Percentiles rank a stretch among this genome's conserved stretches.
These are phyloP conservation scores for Electrona antarctica DNA, from an alignment of 2,113 vertebrate species.

Conservation along the genomic window DNA sequence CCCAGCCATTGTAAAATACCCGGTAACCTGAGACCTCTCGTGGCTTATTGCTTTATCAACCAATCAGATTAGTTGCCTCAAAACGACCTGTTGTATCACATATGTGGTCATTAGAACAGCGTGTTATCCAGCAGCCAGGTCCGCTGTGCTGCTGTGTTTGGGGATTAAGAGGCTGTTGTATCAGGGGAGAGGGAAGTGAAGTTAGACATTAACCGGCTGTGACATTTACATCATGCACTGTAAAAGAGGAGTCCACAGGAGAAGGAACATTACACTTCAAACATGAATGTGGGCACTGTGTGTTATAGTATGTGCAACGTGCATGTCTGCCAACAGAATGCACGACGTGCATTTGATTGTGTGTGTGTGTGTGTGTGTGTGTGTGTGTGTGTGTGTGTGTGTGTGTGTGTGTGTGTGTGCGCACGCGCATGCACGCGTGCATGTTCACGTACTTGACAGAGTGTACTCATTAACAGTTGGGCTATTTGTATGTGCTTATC, in stretches of 20 bases:
- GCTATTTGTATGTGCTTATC: too few relatives aligned
- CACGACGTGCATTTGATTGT: neutral
- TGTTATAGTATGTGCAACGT: neutral
- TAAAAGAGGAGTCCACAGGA: constrained; percentile 8
- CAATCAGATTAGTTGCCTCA: too few relatives aligned
- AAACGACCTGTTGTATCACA: too few relatives aligned
- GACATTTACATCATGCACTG: constrained; percentile 51
- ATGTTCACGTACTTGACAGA: too few relatives aligned
- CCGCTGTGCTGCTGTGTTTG: too few relatives aligned
- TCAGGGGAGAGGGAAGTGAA: constrained; percentile 22
- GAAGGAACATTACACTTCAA: neutral
- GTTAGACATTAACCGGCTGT: constrained; percentile 53
- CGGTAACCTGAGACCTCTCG: too few relatives aligned
- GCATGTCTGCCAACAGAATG: neutral
- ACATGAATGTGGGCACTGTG: neutral
- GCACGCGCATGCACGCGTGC: constrained; percentile 1
- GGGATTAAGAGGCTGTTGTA: neutral
- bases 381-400: neutral
- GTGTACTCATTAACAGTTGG: too few relatives aligned
- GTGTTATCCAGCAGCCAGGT: too few relatives aligned
- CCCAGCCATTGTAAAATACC: too few relatives aligned
- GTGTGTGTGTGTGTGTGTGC: neutral
- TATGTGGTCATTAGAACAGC: too few relatives aligned
- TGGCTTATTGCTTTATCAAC: too few relatives aligned
- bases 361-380: constrained; percentile 1